Evolutionary conservation across 2,888 invertebrate genomes (phyloP), one percentile per base, ranked within the genome.

Genomic region (Crocallis elinguaria): DNA sequence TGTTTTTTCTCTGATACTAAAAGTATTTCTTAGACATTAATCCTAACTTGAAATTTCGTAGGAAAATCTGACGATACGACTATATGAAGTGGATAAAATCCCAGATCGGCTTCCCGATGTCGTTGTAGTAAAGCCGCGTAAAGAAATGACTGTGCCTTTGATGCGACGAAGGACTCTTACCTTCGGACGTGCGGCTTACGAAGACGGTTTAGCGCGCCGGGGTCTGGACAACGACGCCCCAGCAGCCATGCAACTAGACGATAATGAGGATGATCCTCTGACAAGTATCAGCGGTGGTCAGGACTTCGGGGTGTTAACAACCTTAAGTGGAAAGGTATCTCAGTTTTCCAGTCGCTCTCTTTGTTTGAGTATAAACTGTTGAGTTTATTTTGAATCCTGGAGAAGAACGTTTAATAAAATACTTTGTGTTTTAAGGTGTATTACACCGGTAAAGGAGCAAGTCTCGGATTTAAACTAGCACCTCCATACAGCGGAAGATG

Each of bases 241-340:
- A 4, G 83, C 92, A 5, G 93, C 92, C 2, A 91, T 93, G 71
- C 93, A 93, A 52, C 84, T 93, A 0, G 93, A 93, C 60, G 82
- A 93, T 12, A 88, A 88, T 14, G 92, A 94, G 62, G 97, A 98
- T 64, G 97, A 98, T 67, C 98, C 98, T 67, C 93, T 96, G 0
- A 88, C 93, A 8, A 93, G 93, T 38, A 95, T 98, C 45, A 93
- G 94, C 33, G 95, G 96, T 33, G 98, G 98, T 17, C 98, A 98
- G 82, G 98, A 98, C 69, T 98, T 99, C 82, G 96, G 95, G 0
- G 85, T 98, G 32, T 92, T 98, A 2, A 94, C 95, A 68, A 98
- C 97, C 4, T 90, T 93, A n/a, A 94, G 95, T 43, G 98, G 98
- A 60, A 97, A 97, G 92, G 96, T 30, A 32, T 21, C 16, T 14